Conservation (phyloP, 2,113 vertebrate genomes). For the Nothoprocta pentlandii region DNA sequence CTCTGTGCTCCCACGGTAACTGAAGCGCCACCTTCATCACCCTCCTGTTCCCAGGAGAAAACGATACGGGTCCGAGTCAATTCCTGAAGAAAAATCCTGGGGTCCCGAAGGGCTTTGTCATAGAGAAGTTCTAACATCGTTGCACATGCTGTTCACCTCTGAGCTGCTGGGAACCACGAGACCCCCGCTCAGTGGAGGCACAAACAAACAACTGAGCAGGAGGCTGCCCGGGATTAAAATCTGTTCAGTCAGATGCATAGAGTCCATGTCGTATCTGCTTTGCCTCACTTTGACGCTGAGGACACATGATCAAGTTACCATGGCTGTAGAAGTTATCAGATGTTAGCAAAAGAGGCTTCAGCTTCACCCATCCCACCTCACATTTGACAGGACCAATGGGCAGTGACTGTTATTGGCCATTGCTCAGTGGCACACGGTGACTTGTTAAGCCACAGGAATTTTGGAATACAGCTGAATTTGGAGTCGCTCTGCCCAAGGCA, state of each 20-base stretch:
- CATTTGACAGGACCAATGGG: neutral
- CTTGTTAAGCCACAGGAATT: neutral
- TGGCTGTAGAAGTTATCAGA: neutral
- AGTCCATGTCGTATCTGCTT: neutral
- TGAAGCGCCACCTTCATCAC: conserved; percentile 45
- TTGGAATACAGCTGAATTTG: neutral
- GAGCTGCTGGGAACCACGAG: neutral
- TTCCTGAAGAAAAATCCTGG: neutral
- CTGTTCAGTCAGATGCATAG: neutral
- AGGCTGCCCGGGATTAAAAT: neutral
- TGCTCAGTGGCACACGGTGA: neutral
- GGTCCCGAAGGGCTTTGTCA: neutral
- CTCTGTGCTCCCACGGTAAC: conserved; percentile 54
- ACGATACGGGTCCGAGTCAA: neutral
- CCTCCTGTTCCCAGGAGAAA: neutral
- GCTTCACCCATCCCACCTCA: neutral
- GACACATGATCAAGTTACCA: neutral
- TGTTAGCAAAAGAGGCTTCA: neutral
- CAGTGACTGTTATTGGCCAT: neutral
- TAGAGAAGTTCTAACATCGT: neutral
- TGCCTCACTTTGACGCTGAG: neutral
- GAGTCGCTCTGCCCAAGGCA: neutral
- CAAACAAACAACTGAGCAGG: neutral
- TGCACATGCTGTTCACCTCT: neutral
- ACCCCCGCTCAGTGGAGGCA: neutral